Evolutionary conservation across 2,888 invertebrate genomes (phyloP), one percentile per base, ranked within the genome.

Genomic region (Lathronympha strigana): DNA sequence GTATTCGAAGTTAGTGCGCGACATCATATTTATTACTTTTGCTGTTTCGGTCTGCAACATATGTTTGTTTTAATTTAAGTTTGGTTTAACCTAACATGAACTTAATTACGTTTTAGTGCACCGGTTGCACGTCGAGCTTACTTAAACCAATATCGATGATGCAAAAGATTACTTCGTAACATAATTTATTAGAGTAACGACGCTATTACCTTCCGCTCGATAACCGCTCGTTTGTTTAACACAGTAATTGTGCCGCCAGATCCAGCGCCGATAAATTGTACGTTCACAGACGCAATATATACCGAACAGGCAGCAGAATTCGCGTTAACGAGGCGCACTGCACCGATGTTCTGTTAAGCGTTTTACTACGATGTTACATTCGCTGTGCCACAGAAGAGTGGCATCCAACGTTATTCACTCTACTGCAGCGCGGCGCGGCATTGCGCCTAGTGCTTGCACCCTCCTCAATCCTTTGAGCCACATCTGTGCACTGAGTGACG

Each of bases 141-240:
- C 45, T 60, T 64, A 66, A n/a, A 51, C 57, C 53, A 62, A 49
- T 54, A 62, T 53, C 51, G 53, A 54, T 40, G 54, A 54, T 53
- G 47, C 57, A 66, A 63, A 62, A 66, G 51, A 57, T 64, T 64
- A 55, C 45, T 57, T 49, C 51, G 55, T 57, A 50, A 63, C 60
- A 66, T 57, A 54, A 66, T 67, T 67, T 67, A 68, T 66, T 63
- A 57, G 71, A 74, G 70, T 73, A 71, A 72, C 71, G 70, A 70
- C 68, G 71, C 69, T 72, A 63, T 73, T 69, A 74, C 68, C 73
- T 72, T 71, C 71, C 70, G 71, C 73, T 73, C 75, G 75, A 79
- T 81, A 79, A 82, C 79, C 79, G 76, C 76, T 75, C 76, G 80
- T 84, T 85, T 83, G 78, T 81, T 85, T 77, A 78, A 78, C 71